Percentiles rank a stretch among this genome's conserved stretches.
These are phyloP conservation scores for Platorchestia sp. DNA, from an alignment of 1,140 invertebrate species.

Conservation along the genomic window DNA sequence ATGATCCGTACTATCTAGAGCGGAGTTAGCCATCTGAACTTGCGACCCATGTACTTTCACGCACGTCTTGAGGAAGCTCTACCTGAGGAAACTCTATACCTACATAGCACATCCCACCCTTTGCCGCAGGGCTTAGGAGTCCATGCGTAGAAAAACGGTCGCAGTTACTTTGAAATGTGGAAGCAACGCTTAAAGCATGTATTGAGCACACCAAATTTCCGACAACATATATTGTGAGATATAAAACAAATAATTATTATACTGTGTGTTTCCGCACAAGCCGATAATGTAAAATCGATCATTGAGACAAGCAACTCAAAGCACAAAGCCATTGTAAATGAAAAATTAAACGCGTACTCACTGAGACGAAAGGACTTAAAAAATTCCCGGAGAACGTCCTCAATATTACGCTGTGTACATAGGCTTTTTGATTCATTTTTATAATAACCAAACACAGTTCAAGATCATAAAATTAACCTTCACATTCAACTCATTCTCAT, in stretches of 20 bases:
- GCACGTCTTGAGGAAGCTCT: no score
- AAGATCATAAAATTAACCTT: neutral
- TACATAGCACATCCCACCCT: no score
- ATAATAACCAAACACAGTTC: neutral
- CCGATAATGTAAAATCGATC: no score
- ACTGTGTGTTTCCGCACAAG: no score
- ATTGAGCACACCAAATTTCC: neutral
- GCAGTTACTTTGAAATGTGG: neutral
- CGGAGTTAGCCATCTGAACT: no score
- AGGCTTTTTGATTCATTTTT: neutral
- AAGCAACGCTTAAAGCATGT: neutral
- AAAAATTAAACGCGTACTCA: neutral
- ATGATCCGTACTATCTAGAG: no score
- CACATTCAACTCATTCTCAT: neutral
- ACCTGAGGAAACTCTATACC: no score
- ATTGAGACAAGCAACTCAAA: neutral
- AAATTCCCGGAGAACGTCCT: neutral
- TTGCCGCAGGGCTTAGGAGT: no score
- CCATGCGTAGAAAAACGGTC: no score
- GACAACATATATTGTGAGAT: neutral
- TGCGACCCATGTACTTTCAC: no score
- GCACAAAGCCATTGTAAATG: neutral
- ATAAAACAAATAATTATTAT: neutral
- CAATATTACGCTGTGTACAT: no score
- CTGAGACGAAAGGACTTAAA: neutral